These are phyloP conservation scores for Brachyopa scutellaris DNA, from an alignment of 2,888 invertebrate genomes.

Conservation along the genomic window DNA sequence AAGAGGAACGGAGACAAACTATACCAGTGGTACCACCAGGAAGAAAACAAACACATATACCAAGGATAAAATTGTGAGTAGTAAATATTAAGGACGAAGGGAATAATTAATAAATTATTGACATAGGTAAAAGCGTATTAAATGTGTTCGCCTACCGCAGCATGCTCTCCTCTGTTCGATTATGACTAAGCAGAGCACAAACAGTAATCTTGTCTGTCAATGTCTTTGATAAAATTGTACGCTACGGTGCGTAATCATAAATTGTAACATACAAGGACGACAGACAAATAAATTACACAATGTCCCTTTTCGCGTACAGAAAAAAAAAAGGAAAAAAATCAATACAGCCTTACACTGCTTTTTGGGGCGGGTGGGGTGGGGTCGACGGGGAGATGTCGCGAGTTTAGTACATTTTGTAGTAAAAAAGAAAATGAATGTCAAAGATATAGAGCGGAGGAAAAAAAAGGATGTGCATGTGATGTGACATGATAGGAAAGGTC, in stretches of 20 bases:
- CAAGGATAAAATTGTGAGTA: slow-evolving; percentile 63
- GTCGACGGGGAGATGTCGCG: slow-evolving; percentile 28
- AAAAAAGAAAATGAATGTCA: background rate
- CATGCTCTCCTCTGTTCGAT: background rate
- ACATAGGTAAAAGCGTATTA: slow-evolving; percentile 56
- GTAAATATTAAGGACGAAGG: slow-evolving; percentile 41
- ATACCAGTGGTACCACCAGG: slow-evolving; percentile 20
- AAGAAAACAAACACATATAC: slow-evolving; percentile 19
- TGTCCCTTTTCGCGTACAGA: slow-evolving; percentile 41
- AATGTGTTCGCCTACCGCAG: background rate
- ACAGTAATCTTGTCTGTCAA: background rate
- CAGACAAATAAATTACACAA: slow-evolving; percentile 67
- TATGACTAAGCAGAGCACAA: no score
- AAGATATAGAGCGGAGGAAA: no score
- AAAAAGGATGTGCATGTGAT: no score
- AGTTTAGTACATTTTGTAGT: slow-evolving; percentile 12
- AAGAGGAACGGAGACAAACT: slow-evolving; percentile 18
- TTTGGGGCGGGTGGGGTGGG: background rate
- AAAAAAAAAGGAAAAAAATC: slow-evolving; percentile 13
- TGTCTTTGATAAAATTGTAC: background rate
- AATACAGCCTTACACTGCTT: background rate
- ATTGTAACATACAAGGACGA: slow-evolving; percentile 52
- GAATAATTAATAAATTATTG: slow-evolving; percentile 71
- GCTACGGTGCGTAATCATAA: slow-evolving; percentile 22
- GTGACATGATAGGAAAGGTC: background rate